Evolutionary conservation across 2,797 vertebrate genomes (phyloP).

Genomic region (Crocodylus rhombifer): DNA sequence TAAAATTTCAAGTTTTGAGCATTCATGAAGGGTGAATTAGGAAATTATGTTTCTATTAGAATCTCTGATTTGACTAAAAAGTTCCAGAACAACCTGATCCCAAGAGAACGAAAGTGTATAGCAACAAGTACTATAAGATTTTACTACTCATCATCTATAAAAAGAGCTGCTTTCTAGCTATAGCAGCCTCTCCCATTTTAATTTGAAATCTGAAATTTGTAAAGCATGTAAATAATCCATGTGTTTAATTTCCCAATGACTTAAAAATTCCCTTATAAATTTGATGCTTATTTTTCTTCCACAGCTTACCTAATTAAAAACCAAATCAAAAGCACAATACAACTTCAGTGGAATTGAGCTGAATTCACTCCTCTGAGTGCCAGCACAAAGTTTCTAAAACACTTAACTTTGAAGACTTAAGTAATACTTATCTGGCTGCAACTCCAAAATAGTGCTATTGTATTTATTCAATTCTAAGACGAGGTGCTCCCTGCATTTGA

Average conservation of each 20-base stretch:
- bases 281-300: neutral
- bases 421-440: neutral
- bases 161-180: neutral
- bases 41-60: neutral
- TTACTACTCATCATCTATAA: neutral
- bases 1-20: neutral
- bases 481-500: too few species aligned
- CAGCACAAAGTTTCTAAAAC: neutral
- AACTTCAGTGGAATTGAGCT: neutral
- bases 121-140: rapidly evolving
- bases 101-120: neutral
- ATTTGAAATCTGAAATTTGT: neutral
- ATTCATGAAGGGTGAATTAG: neutral
- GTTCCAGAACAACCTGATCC: rapidly evolving
- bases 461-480: too few species aligned
- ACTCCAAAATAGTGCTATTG: neutral
- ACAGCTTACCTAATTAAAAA: neutral
- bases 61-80: neutral
- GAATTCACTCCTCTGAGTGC: neutral
- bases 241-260: neutral
- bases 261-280: neutral
- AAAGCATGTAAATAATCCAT: neutral
- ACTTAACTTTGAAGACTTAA: neutral
- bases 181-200: neutral
- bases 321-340: neutral